phyloP scores from a whole-genome alignment of 1,140 invertebrate species.

The Temnothorax longispinosus region DNA sequence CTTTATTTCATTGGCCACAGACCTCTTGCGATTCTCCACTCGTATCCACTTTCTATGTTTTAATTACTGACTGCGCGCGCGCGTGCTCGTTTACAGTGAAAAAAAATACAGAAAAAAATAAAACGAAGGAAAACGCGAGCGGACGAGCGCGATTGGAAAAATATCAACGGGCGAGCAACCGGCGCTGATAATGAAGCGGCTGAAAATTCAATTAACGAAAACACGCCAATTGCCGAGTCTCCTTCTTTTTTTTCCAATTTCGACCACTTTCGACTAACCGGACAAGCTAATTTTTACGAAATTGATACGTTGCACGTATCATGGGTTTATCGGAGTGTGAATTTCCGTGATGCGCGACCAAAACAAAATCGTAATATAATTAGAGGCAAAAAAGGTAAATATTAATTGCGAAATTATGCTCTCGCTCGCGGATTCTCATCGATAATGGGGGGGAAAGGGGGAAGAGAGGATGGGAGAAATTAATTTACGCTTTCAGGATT shows the following conservation, averaged over 20 bases:
- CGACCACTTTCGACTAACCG: constrained; percentile 41
- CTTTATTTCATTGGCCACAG: constrained; percentile 38
- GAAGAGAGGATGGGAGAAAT: constrained; percentile 18
- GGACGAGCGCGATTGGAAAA: constrained; percentile 31
- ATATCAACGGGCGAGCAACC: constrained; percentile 48
- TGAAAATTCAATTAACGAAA: constrained; percentile 61
- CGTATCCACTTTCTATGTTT: constrained; percentile 47
- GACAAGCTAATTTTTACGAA: constrained; percentile 66
- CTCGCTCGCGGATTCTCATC: constrained; percentile 31
- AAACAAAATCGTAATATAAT: constrained; percentile 43
- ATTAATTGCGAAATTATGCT: constrained; percentile 57
- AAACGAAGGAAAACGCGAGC: constrained; percentile 35
- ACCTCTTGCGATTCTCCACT: constrained; percentile 20
- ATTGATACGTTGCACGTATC: constrained; percentile 39
- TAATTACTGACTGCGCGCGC: constrained; percentile 45
- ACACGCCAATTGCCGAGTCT: constrained; percentile 43
- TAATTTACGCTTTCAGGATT: constrained; percentile 57
- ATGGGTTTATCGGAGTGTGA: constrained; percentile 45
- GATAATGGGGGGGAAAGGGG: background rate
- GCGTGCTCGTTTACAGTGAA: constrained; percentile 42
- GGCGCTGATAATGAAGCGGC: constrained; percentile 40
- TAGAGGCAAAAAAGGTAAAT: constrained; percentile 46
- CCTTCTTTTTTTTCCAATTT: constrained; percentile 38
- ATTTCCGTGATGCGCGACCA: constrained; percentile 12
- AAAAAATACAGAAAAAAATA: constrained; percentile 24